Base-by-base conservation (phyloP, 2,888 invertebrate genomes). In the Aphidoletes aphidimyza region DNA sequence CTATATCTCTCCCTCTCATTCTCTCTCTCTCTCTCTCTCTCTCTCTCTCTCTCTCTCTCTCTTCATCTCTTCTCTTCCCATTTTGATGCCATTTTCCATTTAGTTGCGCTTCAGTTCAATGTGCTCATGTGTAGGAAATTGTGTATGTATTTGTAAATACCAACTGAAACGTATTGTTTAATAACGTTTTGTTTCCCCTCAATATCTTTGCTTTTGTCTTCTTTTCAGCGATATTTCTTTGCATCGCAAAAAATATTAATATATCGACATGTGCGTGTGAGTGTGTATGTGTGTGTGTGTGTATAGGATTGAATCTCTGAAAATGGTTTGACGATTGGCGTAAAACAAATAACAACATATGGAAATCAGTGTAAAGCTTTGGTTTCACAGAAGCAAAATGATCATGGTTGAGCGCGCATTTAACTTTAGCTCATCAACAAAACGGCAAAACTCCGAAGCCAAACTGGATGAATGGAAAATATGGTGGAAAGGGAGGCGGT, bases 1-100 rank as follows among this genome's bases (percentile, higher is more conserved):
- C n/a, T n/a, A n/a, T n/a, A n/a, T n/a, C n/a, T n/a, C n/a, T n/a
- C n/a, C n/a, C n/a, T n/a, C n/a, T n/a, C n/a, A n/a, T n/a, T n/a
- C n/a, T n/a, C 14, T 42, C 42, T 42, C 42, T 42, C 6, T 14
- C 6, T 14, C 42, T 6, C 6, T 42, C 8, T 6, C 14, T 6
- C 42, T 42, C 6, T 9, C 42, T 14, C 42, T 14, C 42, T 42
- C 42, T 42, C 42, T n/a, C 54, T n/a, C 54, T 54, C 22, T n/a
- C 9, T 22, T 54, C 6, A 14, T 17, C 17, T 5, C 11, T 39
- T 39, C 11, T 39, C 11, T 11, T 39, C 47, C 17, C 26, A 22
- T 54, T 54, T 54, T 22, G 1, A 54, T 30, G 14, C 26, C 69
- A 34, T 69, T 69, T 69, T 69, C 69, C 69, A 26, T 69, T 69